Base-by-base conservation (phyloP, 2,888 invertebrate genomes). In the Muschampia plurimacula region DNA sequence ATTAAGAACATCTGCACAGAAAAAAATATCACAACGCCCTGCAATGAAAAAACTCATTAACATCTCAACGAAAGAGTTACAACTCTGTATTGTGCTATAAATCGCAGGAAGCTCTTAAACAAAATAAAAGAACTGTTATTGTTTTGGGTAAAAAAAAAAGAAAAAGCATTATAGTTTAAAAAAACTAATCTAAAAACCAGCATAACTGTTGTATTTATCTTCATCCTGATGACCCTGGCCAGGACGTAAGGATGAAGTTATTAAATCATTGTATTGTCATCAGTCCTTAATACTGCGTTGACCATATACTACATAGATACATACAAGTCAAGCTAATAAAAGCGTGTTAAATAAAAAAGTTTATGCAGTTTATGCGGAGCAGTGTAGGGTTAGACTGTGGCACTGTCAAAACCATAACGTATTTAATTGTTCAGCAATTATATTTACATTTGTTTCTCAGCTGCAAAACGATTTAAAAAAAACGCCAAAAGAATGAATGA, bases 21-120 rank as follows among this genome's bases (percentile, higher is more conserved):
- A 55, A 71, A 22, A 68, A 65, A 12, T 13, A 60, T 62, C 82
- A 72, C 62, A 72, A 67, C 60, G 52, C 32, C 5, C 13, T 60
- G 15, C 59, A 5, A 52, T 62, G 72, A 72, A 72, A 55, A 72
- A 72, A 72, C 86, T 78, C 80, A 91, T 92, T 91, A 88, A 81
- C 92, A 92, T 92, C 82, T 86, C 85, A 91, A 91, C 86, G 76
- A 80, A 81, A 88, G 87, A 83, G 86, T 89, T 88, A 90, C 85
- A 78, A 78, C 81, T 22, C 60, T 15, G 60, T 72, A 86, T 90
- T 89, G 88, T 90, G 79, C 77, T 76, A 81, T 57, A 84, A 89
- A 89, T 88, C 81, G 81, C 82, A 81, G 81, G 81, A 80, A 78
- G 78, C 79, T 80, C 82, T 82, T 83, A 82, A 87, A 89, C 82